Evolutionary conservation across 2,888 invertebrate genomes (phyloP), one percentile per base, ranked within the genome.

Genomic region (Eurytoma adleriae): DNA sequence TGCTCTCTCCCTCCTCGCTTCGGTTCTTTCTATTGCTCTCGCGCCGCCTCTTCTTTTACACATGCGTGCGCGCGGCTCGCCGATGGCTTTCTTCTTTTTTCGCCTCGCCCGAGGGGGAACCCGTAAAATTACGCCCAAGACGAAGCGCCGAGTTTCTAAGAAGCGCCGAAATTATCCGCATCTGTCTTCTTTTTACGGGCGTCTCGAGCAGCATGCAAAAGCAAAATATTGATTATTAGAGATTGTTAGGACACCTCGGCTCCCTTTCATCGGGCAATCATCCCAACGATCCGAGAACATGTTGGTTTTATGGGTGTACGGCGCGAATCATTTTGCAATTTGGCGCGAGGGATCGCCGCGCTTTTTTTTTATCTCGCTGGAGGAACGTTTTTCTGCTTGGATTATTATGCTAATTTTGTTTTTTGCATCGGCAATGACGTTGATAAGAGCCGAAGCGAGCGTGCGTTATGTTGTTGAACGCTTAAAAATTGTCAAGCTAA

Each of bases 141-240:
- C n/a, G 64, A 50, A 59, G 16, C n/a, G 27, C 27, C 64, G 62
- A 61, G 77, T 50, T 81, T 81, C 81, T 24, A 57, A 68, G 81
- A 82, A 82, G 52, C 62, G 78, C 14, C 64, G 24, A 81, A 69
- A 78, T 81, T 78, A 48, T 64, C 59, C 2, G 30, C 64, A 74
- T 40, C 52, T 76, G 30, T 24, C 62, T 20, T 50, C 40, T 62
- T 78, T 72, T 68, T 68, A 56, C 57, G 52, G 12, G 57, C 40
- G 13, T 30, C 30, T 40, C 20, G 56, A 20, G 66, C 24, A 1
- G 16, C 52, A 27, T 54, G 62, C 18, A 50, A 59, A 78, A 61
- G 70, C 59, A 54, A 81, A 78, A 71, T 81, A 78, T 81, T 78
- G 75, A 78, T 78, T 67, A 75, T 81, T 81, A 81, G 71, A 66